Conservation (phyloP, 2,888 invertebrate species). For the Eutolmus rufibarbis region DNA sequence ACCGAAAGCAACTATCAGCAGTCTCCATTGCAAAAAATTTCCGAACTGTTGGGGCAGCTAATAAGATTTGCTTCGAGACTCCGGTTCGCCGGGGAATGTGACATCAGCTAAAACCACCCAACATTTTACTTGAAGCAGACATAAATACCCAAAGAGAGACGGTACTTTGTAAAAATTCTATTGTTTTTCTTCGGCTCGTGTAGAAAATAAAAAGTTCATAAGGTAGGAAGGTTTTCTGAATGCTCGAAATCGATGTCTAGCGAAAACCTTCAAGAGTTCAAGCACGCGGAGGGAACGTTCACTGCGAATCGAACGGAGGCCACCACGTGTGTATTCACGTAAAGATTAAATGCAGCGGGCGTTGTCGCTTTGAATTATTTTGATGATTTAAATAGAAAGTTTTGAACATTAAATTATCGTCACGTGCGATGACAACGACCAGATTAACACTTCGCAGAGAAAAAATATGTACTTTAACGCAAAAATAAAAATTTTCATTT, state of each 20-base stretch:
- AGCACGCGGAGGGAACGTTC: neutral
- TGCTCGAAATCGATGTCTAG: neutral
- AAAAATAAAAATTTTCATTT: too few relatives aligned
- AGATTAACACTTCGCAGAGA: neutral
- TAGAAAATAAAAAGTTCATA: neutral
- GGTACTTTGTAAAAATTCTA: neutral
- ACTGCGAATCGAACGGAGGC: neutral
- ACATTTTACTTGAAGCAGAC: neutral
- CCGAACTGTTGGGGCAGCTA: neutral
- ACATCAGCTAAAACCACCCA: neutral
- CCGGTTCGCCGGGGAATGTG: neutral
- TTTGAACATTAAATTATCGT: neutral
- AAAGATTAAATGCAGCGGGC: neutral
- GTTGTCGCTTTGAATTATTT: neutral
- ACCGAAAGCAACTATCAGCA: neutral
- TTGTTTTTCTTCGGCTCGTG: neutral
- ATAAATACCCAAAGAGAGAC: neutral
- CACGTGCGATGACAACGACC: neutral
- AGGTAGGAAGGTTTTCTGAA: neutral
- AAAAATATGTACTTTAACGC: neutral
- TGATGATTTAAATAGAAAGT: neutral
- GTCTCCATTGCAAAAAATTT: neutral
- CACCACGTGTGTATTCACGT: neutral
- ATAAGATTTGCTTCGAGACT: conserved; percentile 18
- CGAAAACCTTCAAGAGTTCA: conserved; percentile 16